Evolutionary conservation across 2,888 invertebrate species (phyloP), one percentile per base, ranked within the genome.

Genomic region (Plutella xylostella): DNA sequence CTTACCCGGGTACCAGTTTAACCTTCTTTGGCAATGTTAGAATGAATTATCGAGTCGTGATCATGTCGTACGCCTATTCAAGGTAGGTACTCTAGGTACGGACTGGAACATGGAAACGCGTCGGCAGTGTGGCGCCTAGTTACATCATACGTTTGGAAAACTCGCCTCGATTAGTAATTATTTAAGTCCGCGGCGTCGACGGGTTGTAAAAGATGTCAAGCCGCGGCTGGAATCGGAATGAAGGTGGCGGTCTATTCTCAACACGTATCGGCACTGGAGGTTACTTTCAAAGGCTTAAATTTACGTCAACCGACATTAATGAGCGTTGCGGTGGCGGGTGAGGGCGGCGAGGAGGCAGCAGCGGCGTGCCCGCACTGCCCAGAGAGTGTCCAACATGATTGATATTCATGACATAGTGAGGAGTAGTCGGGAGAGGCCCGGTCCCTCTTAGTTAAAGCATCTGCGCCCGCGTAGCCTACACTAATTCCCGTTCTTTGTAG

Each of bases 61-160:
- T 41, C 41, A 41, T 41, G 30, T 19, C 14, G 19, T 30, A 15
- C 30, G 41, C 30, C 30, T 41, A 41, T 41, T 41, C 41, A 41
- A 41, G 41, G 42, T 30, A 25, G n/a, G 39, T 37, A 41, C 18
- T n/a, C n/a, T n/a, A n/a, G n/a, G n/a, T 34, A 34, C 21, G 21
- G 39, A 25, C 14, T 22, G 39, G 22, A 39, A 39, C 39, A 18
- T 37, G 37, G 31, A 43, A 40, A 51, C 55, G 53, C 46, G 61
- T 62, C 75, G 73, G 62, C 72, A 57, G 52, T 46, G 54, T 60
- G 78, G 78, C 80, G 82, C 77, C 79, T 61, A 56, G 63, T 82
- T 77, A 75, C 78, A 75, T 80, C 75, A 82, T 58, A 52, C 61
- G 59, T 70, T 73, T 72, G 74, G 74, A 78, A 78, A 80, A 71